Conservation (phyloP, 2,888 invertebrate genomes). For the Patella pellucida region DNA sequence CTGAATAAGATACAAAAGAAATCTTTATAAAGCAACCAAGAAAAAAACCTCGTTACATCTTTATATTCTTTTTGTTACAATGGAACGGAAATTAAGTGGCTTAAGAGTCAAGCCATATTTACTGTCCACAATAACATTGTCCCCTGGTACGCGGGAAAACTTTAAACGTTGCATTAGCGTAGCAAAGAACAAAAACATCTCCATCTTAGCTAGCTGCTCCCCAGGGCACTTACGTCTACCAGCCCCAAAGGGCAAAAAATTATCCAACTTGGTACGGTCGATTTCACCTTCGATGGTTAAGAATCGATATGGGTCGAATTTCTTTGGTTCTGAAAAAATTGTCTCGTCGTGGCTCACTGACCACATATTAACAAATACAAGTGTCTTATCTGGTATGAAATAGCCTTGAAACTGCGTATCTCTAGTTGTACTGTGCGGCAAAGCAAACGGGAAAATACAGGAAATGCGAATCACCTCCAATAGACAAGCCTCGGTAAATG, state of each 20-base stretch:
- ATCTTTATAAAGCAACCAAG: too few species aligned
- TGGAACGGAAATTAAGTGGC: constrained; percentile 48
- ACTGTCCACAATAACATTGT: constrained; percentile 45
- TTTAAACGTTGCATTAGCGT: constrained; percentile 54
- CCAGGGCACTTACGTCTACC: constrained; percentile 63
- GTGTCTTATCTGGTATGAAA: constrained; percentile 50
- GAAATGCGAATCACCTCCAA: constrained; percentile 57
- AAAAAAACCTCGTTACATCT: too few species aligned
- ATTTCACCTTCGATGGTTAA: constrained; percentile 38
- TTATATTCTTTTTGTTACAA: constrained; percentile 34
- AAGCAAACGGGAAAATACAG: constrained; percentile 59
- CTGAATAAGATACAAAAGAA: too few species aligned
- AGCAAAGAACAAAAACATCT: constrained; percentile 61
- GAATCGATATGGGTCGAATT: constrained; percentile 58
- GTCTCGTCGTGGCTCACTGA: constrained; percentile 56
- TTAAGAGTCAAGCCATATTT: constrained; percentile 58
- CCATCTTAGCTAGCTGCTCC: constrained; percentile 58
- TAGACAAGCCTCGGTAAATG: constrained; percentile 57
- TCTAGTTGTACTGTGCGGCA: constrained; percentile 62
- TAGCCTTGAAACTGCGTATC: constrained; percentile 48
- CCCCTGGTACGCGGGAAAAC: constrained; percentile 41
- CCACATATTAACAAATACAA: constrained; percentile 61
- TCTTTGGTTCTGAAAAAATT: constrained; percentile 55
- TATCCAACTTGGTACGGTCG: constrained; percentile 40
- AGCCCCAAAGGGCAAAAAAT: constrained; percentile 56